phyloP scores from a whole-genome alignment of 2,888 invertebrate species.

The Cynaeus angustus region DNA sequence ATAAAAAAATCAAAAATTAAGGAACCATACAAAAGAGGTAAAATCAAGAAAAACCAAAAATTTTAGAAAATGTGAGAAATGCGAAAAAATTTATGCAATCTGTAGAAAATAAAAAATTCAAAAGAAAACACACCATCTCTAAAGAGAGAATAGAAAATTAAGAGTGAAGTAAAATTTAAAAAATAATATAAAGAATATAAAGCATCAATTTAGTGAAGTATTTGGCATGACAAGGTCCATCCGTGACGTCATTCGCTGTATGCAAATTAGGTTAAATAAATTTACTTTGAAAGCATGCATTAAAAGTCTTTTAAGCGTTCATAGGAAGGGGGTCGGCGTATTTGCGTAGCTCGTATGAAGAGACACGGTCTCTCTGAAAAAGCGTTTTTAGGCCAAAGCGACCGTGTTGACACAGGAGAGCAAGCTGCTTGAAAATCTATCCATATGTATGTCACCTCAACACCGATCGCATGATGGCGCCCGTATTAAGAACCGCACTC shows the following conservation, averaged over 20 bases:
- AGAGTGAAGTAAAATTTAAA: too few relatives aligned
- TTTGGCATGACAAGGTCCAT: constrained; percentile 22
- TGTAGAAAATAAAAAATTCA: too few relatives aligned
- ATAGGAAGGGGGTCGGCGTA: constrained; percentile 24
- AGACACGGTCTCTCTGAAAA: constrained; percentile 47
- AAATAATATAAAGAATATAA: too few relatives aligned
- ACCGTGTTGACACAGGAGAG: constrained; percentile 47
- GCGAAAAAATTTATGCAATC: too few relatives aligned
- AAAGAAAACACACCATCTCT: too few relatives aligned
- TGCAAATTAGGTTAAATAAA: constrained; percentile 53
- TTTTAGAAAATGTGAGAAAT: too few relatives aligned
- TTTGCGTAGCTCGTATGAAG: constrained; percentile 49
- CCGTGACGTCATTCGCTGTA: constrained; percentile 33
- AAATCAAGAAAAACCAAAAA: too few relatives aligned
- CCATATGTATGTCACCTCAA: constrained; percentile 50
- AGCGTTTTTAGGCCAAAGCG: constrained; percentile 45
- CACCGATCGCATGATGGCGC: constrained; percentile 46
- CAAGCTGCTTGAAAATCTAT: constrained; percentile 49
- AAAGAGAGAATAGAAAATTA: too few relatives aligned
- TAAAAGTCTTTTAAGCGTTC: constrained; percentile 49
- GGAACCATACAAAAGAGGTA: too few relatives aligned
- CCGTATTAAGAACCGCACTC: constrained; percentile 47
- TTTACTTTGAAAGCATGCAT: constrained; percentile 52
- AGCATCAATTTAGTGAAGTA: too few relatives aligned
- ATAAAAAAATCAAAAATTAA: too few relatives aligned